Evolutionary conservation across 2,797 vertebrate species (phyloP).

Genomic region (Micrastur ruficollis): DNA sequence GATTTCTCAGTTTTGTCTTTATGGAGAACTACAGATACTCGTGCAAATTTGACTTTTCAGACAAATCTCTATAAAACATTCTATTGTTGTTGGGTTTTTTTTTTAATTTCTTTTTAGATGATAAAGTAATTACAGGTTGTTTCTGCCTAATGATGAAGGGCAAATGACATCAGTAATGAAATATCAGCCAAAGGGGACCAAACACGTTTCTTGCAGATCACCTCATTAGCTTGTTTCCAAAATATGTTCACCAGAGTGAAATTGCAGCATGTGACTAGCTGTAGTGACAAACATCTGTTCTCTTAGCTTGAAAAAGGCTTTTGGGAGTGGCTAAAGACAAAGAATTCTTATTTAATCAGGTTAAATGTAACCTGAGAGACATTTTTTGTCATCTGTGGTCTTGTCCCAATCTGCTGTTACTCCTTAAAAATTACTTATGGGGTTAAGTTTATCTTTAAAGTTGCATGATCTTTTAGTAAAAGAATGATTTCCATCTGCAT

Average conservation of each 20-base stretch:
- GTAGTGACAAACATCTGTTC: constrained; percentile 84
- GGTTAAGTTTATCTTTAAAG: constrained; percentile 35
- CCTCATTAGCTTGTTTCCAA: constrained; percentile 69
- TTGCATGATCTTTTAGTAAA: constrained; percentile 20
- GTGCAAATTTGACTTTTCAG: constrained; percentile 13
- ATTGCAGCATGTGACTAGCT: constrained; percentile 51
- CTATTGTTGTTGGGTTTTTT: neutral
- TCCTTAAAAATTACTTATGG: constrained; percentile 53
- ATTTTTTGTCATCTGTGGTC: constrained; percentile 73
- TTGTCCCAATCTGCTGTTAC: constrained; percentile 52
- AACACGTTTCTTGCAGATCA: constrained; percentile 63
- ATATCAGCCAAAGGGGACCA: constrained; percentile 77
- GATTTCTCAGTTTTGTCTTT: neutral
- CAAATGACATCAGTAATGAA: constrained; percentile 78
- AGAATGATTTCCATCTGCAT: constrained; percentile 57
- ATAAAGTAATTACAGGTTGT: constrained; percentile 45
- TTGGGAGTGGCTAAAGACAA: constrained; percentile 68
- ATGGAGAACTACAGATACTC: neutral
- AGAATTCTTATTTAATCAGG: constrained; percentile 57
- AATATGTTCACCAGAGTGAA: constrained; percentile 47
- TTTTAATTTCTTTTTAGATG: neutral
- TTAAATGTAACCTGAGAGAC: constrained; percentile 74
- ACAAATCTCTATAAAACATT: neutral
- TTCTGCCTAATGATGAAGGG: constrained; percentile 75
- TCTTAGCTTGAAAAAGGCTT: constrained; percentile 77